Evolutionary conservation across 2,113 vertebrate genomes (phyloP).

Genomic region (Chiloscyllium plagiosum): DNA sequence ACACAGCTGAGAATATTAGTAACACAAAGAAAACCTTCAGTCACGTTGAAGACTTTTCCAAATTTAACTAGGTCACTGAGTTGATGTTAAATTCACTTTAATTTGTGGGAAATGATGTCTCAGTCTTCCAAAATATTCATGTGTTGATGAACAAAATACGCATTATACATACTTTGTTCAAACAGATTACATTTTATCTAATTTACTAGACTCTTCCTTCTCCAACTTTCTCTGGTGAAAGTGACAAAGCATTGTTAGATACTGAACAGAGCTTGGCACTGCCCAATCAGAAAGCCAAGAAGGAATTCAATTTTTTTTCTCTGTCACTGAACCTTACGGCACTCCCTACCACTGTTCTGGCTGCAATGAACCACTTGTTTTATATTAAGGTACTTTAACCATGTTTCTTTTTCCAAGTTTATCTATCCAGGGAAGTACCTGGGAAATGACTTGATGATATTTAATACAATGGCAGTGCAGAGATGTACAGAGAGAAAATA

Average conservation of each 20-base stretch:
- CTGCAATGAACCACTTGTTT: not conserved
- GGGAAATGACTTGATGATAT: not conserved
- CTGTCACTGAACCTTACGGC: not conserved
- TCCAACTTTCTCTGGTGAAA: not conserved
- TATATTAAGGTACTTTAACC: not conserved
- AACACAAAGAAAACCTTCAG: not conserved
- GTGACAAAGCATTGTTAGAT: no score
- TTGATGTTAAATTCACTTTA: not conserved
- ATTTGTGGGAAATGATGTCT: not conserved
- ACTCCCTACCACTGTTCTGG: not conserved
- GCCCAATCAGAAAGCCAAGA: not conserved
- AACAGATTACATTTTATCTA: not conserved
- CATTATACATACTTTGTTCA: not conserved
- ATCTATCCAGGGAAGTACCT: not conserved
- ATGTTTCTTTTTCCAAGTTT: not conserved
- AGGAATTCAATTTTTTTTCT: not conserved
- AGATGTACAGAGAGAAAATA: not conserved
- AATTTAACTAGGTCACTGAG: not conserved
- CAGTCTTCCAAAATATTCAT: not conserved
- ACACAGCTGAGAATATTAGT: not conserved
- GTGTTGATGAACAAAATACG: not conserved
- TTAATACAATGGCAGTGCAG: not conserved
- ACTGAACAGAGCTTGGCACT: not conserved
- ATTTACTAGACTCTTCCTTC: not conserved
- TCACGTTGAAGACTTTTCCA: not conserved